These are phyloP conservation scores for Hyalella azteca DNA, from an alignment of 2,888 invertebrate species.

Conservation along the genomic window DNA sequence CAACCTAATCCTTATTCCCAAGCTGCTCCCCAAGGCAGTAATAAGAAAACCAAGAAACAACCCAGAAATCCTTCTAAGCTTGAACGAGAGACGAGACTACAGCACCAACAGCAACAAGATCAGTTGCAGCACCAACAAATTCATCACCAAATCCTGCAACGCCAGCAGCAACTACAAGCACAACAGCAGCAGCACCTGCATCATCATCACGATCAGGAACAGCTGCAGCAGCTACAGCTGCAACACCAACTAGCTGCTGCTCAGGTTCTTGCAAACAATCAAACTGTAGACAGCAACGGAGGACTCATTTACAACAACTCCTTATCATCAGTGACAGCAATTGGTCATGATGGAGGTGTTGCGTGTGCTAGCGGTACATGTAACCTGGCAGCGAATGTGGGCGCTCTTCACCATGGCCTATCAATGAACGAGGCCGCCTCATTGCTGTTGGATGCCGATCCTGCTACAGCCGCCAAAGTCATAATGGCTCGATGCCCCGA, in stretches of 20 bases:
- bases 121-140: constrained; percentile 61
- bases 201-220: constrained; percentile 63
- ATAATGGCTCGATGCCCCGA: constrained; percentile 50
- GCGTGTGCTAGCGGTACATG: constrained; percentile 51
- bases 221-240: constrained; percentile 54
- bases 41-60: constrained; percentile 55
- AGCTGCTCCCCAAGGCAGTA: background rate
- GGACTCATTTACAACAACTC: constrained; percentile 13
- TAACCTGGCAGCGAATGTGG: constrained; percentile 59
- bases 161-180: constrained; percentile 47
- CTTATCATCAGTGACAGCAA: constrained; percentile 13
- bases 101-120: constrained; percentile 60
- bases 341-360: constrained; percentile 44
- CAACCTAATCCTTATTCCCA: constrained; percentile 15
- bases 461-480: constrained; percentile 56
- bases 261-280: background rate
- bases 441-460: constrained; percentile 56
- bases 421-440: constrained; percentile 50
- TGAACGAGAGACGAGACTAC: constrained; percentile 44
- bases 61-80: constrained; percentile 42
- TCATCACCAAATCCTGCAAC: constrained; percentile 49
- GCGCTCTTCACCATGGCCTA: constrained; percentile 51
- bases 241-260: constrained; percentile 60
- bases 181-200: constrained; percentile 63
- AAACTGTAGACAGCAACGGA: background rate